Conservation (phyloP, 2,797 vertebrate species). For the Hapalemur alaotrensis region DNA sequence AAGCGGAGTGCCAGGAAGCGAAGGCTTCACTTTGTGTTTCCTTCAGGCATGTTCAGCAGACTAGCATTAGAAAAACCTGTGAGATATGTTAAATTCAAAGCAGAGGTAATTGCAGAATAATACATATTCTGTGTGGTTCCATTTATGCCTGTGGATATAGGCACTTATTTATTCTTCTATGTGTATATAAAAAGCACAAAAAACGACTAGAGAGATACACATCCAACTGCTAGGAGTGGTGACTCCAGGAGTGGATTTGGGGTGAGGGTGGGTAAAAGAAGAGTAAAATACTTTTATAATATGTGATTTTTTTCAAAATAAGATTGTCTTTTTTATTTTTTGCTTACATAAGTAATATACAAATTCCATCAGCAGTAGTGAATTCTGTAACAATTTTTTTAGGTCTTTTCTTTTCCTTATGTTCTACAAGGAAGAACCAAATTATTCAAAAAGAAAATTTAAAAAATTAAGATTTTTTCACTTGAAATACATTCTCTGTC, state of each 20-base stretch:
- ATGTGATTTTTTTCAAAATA: not conserved
- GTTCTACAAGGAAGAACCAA: constrained; percentile 32
- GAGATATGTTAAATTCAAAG: constrained; percentile 44
- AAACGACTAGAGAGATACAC: not conserved
- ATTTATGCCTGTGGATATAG: not conserved
- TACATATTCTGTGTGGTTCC: not conserved
- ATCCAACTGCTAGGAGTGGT: not conserved
- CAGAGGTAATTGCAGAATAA: constrained; percentile 48
- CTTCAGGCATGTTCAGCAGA: constrained; percentile 49
- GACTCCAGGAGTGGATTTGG: not conserved
- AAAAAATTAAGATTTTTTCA: constrained; percentile 56
- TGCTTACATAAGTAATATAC: constrained; percentile 44
- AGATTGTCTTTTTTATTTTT: constrained; percentile 21
- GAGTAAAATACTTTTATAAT: not conserved
- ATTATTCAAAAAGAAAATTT: constrained; percentile 51
- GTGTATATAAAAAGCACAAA: not conserved
- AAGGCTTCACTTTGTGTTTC: constrained; percentile 52
- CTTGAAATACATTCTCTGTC: constrained; percentile 68
- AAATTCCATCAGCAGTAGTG: not conserved
- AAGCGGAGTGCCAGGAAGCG: constrained; percentile 40
- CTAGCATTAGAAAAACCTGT: constrained; percentile 39
- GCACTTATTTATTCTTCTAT: not conserved
- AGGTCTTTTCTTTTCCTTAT: constrained; percentile 27
- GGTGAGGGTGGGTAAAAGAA: not conserved
- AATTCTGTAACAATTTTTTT: not conserved